Conservation (phyloP, 1,140 invertebrate genomes). For the Papilio xuthus region DNA sequence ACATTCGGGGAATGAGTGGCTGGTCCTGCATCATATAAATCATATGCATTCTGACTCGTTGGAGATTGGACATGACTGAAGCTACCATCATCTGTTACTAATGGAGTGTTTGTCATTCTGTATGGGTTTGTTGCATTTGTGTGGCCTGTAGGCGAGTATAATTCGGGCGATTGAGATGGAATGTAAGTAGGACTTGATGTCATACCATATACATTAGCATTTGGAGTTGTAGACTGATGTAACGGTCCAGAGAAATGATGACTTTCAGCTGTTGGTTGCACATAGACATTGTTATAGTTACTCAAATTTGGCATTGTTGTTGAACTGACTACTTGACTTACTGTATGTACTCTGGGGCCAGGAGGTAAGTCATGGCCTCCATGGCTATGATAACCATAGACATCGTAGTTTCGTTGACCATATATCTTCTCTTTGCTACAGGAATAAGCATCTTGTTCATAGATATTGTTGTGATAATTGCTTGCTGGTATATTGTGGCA, state of each 20-base stretch:
- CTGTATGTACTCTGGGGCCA: slow-evolving; percentile 69
- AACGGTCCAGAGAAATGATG: slow-evolving; percentile 62
- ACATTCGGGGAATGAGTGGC: slow-evolving; percentile 67
- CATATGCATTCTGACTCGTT: slow-evolving; percentile 74
- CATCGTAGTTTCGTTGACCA: slow-evolving; percentile 70
- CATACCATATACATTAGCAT: slow-evolving; percentile 70
- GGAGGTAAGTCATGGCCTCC: slow-evolving; percentile 59
- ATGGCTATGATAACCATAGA: slow-evolving; percentile 73
- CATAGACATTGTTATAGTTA: slow-evolving; percentile 69
- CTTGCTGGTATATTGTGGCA: slow-evolving; percentile 60
- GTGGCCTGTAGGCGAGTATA: slow-evolving; percentile 76
- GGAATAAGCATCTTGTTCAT: slow-evolving; percentile 67
- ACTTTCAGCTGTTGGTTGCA: slow-evolving; percentile 54
- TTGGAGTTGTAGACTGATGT: slow-evolving; percentile 61
- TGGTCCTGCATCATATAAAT: slow-evolving; percentile 73
- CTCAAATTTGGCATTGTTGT: slow-evolving; percentile 78
- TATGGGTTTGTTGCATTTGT: slow-evolving; percentile 76
- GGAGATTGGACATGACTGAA: slow-evolving; percentile 72
- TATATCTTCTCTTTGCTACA: slow-evolving; percentile 76
- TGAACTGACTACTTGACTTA: slow-evolving; percentile 77
- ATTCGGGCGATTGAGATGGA: slow-evolving; percentile 70
- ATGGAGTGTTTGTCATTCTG: slow-evolving; percentile 75
- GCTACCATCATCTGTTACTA: slow-evolving; percentile 76
- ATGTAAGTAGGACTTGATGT: slow-evolving; percentile 72
- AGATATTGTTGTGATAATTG: slow-evolving; percentile 67